These are phyloP conservation scores for Lasiommata megera DNA, from an alignment of 2,888 invertebrate species.

Conservation along the genomic window DNA sequence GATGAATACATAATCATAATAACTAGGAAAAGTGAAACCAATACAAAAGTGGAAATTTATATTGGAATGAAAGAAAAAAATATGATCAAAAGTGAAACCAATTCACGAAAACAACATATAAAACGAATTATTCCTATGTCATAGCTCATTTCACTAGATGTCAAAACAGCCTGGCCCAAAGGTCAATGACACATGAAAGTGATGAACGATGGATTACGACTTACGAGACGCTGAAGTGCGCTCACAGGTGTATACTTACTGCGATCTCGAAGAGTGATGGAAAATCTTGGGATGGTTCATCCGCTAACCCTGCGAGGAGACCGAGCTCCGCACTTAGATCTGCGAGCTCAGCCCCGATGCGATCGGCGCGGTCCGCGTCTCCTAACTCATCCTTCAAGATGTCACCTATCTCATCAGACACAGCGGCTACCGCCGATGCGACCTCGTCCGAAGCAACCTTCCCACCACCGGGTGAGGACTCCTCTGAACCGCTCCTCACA, in stretches of 20 bases:
- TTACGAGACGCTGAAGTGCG: not conserved
- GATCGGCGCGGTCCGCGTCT: constrained; percentile 66
- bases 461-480: constrained; percentile 59
- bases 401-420: constrained; percentile 73
- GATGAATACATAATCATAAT: not conserved
- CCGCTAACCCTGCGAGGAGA: constrained; percentile 67
- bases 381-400: constrained; percentile 73
- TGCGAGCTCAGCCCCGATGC: constrained; percentile 69
- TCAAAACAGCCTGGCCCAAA: constrained; percentile 28
- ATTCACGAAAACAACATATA: not conserved
- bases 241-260: constrained; percentile 48
- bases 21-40: not conserved
- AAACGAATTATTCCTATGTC: constrained; percentile 10
- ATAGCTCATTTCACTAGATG: constrained; percentile 22
- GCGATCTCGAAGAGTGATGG: constrained; percentile 71
- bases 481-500: constrained; percentile 60
- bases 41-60: not conserved
- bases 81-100: not conserved
- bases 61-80: too few species aligned
- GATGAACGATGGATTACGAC: not conserved
- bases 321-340: constrained; percentile 72
- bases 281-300: constrained; percentile 64
- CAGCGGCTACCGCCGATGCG: constrained; percentile 68
- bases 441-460: constrained; percentile 66
- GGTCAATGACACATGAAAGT: constrained; percentile 32